Conservation (phyloP, 2,113 vertebrate genomes). For the Podocnemis expansa region DNA sequence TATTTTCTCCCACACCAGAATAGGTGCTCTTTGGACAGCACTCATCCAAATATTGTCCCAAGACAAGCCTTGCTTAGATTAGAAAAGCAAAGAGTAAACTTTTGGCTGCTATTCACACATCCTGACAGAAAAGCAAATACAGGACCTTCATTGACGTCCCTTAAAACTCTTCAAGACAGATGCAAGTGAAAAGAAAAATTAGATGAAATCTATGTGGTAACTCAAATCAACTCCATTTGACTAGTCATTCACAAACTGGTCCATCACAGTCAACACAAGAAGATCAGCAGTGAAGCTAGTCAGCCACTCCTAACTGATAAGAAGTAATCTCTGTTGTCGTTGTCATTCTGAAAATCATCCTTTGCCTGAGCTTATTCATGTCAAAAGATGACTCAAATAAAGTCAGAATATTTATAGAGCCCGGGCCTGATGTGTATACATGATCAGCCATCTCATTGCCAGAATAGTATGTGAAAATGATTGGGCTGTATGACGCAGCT, state of each 20-base stretch:
- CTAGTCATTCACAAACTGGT: neutral
- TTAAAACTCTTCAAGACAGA: neutral
- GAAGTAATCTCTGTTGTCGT: neutral
- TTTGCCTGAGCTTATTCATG: neutral
- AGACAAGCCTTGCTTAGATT: neutral
- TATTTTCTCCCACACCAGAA: too few species aligned
- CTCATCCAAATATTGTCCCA: rapidly evolving
- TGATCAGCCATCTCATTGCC: neutral
- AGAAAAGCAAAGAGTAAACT: neutral
- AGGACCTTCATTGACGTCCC: neutral
- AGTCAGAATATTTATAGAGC: neutral
- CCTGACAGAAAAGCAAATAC: neutral
- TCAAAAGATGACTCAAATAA: neutral
- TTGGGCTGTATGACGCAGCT: neutral
- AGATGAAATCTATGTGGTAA: neutral
- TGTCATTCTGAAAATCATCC: neutral
- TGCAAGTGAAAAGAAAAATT: neutral
- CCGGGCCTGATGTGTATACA: neutral
- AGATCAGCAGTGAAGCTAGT: neutral
- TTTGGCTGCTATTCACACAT: neutral
- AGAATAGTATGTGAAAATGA: neutral
- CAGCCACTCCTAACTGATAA: neutral
- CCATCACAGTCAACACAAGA: neutral
- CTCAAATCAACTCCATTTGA: neutral
- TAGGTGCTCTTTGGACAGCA: neutral